Base-by-base conservation (phyloP, 35 echinoderm and acorn worm species). In the Apostichopus parvimensis region DNA sequence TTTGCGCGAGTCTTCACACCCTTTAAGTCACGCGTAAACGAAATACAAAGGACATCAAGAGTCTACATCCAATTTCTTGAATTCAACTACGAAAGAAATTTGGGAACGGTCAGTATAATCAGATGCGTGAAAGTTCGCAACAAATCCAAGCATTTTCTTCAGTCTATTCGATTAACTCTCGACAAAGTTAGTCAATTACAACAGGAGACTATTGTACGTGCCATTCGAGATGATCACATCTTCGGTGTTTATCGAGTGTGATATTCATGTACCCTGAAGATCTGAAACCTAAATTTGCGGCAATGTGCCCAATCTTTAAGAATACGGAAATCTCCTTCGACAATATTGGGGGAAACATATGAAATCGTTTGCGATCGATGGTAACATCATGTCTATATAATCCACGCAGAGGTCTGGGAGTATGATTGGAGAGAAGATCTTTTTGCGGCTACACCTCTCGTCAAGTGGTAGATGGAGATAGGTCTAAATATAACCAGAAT, bases 361-460 rank as follows among this genome's bases (percentile, higher is more conserved):
- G 86, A 55, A 14, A 12, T 34, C 73, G 72, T 90, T 75, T 53
- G 73, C 80, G 8, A 7, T 56, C 10, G 54, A 83, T 57, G 56
- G 11, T 25, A 80, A 66, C 25, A 88, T 93, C 73, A 1, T 93
- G 92, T 54, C 65, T 23, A 88, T n/a, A n/a, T 25, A 25, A 24
- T 9, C 84, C 92, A 12, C 45, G 86, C 14, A 53, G 75, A 18
- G 90, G 92, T 80, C 77, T 93, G 12, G 86, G 4, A 93, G 92
- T 80, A 90, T 93, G 92, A 90, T 93, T 93, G 86, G 92, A 8
- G 34, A 93, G 22, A 89, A 93, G 20, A 90, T 93, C 56, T 77
- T 93, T 2, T 53, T 93, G 11, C 11, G 66, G 62, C 83, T 1
- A 93, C 86, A 7, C 86, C 86, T 9, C 72, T 93, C 8, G 87